phyloP scores from a whole-genome alignment of 2,888 invertebrate species.

The Pilophorus perplexus region DNA sequence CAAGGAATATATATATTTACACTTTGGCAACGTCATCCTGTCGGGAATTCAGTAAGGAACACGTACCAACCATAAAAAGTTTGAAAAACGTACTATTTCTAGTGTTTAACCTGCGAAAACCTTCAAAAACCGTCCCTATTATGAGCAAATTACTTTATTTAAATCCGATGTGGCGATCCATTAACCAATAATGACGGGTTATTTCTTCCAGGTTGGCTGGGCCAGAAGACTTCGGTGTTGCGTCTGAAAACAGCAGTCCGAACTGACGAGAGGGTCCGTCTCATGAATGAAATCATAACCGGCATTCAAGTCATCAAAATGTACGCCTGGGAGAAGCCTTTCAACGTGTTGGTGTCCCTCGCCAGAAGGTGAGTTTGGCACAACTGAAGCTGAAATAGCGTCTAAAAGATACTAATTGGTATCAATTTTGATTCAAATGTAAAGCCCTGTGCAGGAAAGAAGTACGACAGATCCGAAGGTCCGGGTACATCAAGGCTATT shows the following conservation, averaged over 20 bases:
- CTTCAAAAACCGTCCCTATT: too few species aligned
- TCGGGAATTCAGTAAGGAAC: too few species aligned
- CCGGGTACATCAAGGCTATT: slow-evolving; percentile 65
- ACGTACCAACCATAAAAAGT: too few species aligned
- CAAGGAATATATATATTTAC: too few species aligned
- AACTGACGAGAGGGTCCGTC: too few species aligned
- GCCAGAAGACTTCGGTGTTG: slow-evolving; percentile 71
- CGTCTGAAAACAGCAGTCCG: slow-evolving; percentile 76
- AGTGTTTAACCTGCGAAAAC: too few species aligned
- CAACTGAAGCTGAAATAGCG: background rate
- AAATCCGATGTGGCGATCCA: too few species aligned
- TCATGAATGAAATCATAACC: slow-evolving; percentile 86
- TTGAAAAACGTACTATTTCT: too few species aligned
- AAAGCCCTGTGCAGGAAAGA: slow-evolving; percentile 67
- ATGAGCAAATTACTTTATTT: too few species aligned
- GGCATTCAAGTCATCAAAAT: slow-evolving; percentile 88
- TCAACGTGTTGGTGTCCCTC: slow-evolving; percentile 67
- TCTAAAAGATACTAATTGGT: too few species aligned
- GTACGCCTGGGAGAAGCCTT: slow-evolving; percentile 87
- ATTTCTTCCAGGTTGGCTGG: slow-evolving; percentile 54
- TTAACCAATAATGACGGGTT: too few species aligned
- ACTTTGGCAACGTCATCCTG: too few species aligned
- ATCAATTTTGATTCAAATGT: background rate
- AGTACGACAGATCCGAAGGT: slow-evolving; percentile 67
- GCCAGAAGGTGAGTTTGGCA: slow-evolving; percentile 63